Evolutionary conservation across 2,797 vertebrate genomes (phyloP), one percentile per base, ranked within the genome.

Genomic region (Uromys caudimaculatus): DNA sequence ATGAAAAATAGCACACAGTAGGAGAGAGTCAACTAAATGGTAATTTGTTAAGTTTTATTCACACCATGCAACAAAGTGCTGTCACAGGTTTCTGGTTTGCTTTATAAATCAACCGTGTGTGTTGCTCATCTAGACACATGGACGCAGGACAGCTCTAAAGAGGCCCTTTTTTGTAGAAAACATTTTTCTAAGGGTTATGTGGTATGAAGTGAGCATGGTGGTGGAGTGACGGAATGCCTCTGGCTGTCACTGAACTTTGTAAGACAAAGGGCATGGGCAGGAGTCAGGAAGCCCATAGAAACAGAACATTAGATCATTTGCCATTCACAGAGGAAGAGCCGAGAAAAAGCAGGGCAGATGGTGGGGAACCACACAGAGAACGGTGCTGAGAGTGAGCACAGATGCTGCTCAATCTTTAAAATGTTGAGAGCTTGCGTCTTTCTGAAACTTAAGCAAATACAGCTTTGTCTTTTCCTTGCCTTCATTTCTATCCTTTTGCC

Each of bases 41-140:
- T 96, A 93, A 96, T 98, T 97, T 98, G 94, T 97, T 91, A 96
- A 95, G 85, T 96, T 97, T 98, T 98, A 96, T 93, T 83, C 60
- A 96, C 97, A 95, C 94, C 90, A 0, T 89, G 50, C 94, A 95
- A 95, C 96, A 96, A 97, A 85, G 50, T 92, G 93, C 71, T 93
- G 95, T 73, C 56, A 71, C 77, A 60, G 6, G 89, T 93, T 89
- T 90, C 69, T 71, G 96, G 95, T 92, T 79, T 67, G 56, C 90
- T 92, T 94, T 96, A n/a, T 96, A 94, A 96, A 97, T 98, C 95
- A 95, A 41, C 47, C 6, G 0, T 38, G 27, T 90, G 41, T 89
- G 64, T 50, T 90, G 54, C 82, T 69, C 1, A 0, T 84, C 27
- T 82, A 0, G 79, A 93, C 92, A 73, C 10, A 0, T 27, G 86